phyloP scores from a whole-genome alignment of 2,888 invertebrate genomes.

The Sinelater perroti region DNA sequence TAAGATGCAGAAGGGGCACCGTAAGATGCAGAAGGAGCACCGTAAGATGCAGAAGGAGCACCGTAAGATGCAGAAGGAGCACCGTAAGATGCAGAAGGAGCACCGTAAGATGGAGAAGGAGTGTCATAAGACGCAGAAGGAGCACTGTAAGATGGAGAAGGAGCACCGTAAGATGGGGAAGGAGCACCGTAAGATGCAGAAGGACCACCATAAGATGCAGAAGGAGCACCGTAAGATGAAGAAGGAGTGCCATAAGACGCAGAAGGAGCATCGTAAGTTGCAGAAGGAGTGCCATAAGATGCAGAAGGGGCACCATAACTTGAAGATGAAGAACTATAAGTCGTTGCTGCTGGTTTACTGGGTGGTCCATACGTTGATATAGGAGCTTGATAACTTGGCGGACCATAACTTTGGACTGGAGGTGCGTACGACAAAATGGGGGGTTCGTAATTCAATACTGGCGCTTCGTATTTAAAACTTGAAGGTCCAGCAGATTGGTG shows the following conservation, averaged over 20 bases:
- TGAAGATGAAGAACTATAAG: conserved; percentile 41
- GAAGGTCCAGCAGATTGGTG: conserved; percentile 34
- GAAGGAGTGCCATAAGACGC: conserved; percentile 6
- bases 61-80: conserved; percentile 33
- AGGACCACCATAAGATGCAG: conserved; percentile 13
- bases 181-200: conserved; percentile 38
- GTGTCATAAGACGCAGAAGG: conserved; percentile 32
- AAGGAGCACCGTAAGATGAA: conserved; percentile 37
- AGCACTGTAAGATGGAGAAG: conserved; percentile 15
- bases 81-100: conserved; percentile 33
- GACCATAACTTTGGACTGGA: conserved; percentile 29
- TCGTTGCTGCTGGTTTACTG: conserved; percentile 26
- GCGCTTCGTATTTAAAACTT: conserved; percentile 39
- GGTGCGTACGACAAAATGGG: conserved; percentile 36
- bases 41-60: conserved; percentile 28
- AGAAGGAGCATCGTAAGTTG: conserved; percentile 45
- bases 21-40: conserved; percentile 25
- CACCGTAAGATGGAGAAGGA: conserved; percentile 43
- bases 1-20: conserved; percentile 38
- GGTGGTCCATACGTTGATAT: conserved; percentile 41
- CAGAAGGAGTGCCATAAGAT: conserved; percentile 40
- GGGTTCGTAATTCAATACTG: conserved; percentile 33
- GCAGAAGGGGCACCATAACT: conserved; percentile 40
- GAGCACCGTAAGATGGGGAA: conserved; percentile 23
- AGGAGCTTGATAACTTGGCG: conserved; percentile 42